Evolutionary conservation across 2,888 invertebrate species (phyloP).

Genomic region (Eupithecia vulgata): DNA sequence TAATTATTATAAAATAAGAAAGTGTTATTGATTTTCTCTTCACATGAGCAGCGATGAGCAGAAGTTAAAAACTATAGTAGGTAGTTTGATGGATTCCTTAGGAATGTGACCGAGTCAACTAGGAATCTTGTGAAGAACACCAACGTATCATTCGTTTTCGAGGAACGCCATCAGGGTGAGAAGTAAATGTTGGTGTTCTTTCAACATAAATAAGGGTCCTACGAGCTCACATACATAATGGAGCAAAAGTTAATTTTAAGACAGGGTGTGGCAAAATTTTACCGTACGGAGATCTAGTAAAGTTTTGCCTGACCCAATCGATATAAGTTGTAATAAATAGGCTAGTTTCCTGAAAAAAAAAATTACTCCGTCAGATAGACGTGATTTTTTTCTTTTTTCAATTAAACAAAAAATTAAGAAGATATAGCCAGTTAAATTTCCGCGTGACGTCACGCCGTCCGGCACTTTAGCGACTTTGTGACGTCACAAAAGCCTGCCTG

Average conservation of each 20-base stretch:
- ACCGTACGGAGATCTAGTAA: background rate
- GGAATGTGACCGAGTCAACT: background rate
- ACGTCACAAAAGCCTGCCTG: no score
- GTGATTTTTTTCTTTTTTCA: no score
- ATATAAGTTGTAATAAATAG: background rate
- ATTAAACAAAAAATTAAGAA: no score
- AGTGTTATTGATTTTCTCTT: no score
- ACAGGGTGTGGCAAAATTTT: background rate
- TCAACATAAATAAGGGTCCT: background rate
- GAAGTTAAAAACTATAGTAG: background rate
- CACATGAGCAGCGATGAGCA: background rate
- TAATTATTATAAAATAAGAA: no score
- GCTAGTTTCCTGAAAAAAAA: no score
- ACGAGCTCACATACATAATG: background rate
- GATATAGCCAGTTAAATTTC: no score
- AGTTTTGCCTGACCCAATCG: background rate
- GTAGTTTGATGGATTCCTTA: background rate
- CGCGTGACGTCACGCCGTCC: no score
- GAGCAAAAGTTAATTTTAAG: background rate
- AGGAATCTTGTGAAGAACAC: background rate
- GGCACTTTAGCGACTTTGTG: no score
- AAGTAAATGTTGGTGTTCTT: background rate
- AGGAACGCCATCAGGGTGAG: background rate
- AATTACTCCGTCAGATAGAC: no score
- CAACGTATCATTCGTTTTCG: background rate